phyloP scores from a whole-genome alignment of 2,113 vertebrate genomes.

The Gobiocypris rarus region DNA sequence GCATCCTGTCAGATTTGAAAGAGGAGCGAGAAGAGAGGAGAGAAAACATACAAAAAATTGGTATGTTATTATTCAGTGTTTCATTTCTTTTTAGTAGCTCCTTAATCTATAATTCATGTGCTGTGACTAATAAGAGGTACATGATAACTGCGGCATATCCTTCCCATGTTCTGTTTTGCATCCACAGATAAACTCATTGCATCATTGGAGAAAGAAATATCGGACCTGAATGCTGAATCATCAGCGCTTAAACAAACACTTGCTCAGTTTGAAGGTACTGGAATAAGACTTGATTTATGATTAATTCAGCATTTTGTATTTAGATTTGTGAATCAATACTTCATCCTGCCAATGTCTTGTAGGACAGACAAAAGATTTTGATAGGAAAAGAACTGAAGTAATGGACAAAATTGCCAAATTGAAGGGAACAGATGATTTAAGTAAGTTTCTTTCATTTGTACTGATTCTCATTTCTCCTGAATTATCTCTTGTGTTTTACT shows the following conservation, averaged over 20 bases:
- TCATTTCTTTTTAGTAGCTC: neutral
- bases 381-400: neutral
- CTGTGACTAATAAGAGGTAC: neutral
- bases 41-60: neutral
- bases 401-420: slow-evolving; percentile 2
- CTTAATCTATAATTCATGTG: neutral
- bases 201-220: neutral
- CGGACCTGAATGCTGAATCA: neutral
- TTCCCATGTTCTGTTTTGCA: neutral
- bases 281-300: neutral
- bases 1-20: neutral
- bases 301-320: neutral
- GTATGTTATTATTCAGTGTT: neutral
- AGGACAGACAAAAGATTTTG: neutral
- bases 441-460: slow-evolving; percentile 16
- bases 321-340: neutral
- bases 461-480: neutral
- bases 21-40: neutral
- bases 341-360: slow-evolving; percentile 14
- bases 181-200: neutral
- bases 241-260: neutral
- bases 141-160: neutral
- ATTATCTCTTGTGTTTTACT: neutral
- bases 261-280: neutral
- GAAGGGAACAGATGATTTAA: neutral